Percentiles rank a stretch among this genome's conserved stretches.
Evolutionary conservation across 2,113 vertebrate genomes (phyloP).

Genomic region (Oryzias curvinotus): DNA sequence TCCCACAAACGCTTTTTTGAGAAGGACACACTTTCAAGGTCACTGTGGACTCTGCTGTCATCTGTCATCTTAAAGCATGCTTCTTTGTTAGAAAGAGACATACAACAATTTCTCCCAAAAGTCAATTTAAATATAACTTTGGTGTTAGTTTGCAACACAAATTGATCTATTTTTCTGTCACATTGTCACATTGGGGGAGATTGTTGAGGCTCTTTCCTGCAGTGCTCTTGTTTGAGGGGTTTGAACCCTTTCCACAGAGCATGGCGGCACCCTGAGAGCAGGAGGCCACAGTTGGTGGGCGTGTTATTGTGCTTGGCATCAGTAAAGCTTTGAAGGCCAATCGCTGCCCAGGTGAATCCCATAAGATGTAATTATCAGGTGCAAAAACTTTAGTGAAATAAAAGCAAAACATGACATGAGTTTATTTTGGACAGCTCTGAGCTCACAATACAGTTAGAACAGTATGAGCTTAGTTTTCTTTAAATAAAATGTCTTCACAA

Average conservation of each 20-base stretch:
- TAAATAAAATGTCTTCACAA: too few relatives aligned
- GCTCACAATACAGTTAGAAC: too few relatives aligned
- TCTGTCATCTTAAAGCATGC: conserved; percentile 46
- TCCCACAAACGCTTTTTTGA: conserved; percentile 29
- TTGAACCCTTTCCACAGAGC: conserved; percentile 31
- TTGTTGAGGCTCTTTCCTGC: conserved; percentile 42
- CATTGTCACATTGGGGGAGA: conserved; percentile 33
- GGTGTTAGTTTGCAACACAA: too few relatives aligned
- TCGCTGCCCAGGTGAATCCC: conserved; percentile 39
- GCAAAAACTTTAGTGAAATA: neutral
- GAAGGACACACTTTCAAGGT: conserved; percentile 42
- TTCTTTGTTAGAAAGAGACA: neutral
- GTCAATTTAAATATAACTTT: too few relatives aligned
- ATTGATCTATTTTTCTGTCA: too few relatives aligned
- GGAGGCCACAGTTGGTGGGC: conserved; percentile 37
- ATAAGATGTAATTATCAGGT: conserved; percentile 55
- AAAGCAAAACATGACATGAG: too few relatives aligned
- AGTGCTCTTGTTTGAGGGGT: conserved; percentile 41
- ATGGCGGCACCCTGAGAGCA: conserved; percentile 14
- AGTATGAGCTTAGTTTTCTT: too few relatives aligned
- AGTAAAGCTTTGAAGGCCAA: conserved; percentile 45
- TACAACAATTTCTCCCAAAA: too few relatives aligned
- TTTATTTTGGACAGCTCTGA: too few relatives aligned
- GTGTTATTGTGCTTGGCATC: conserved; percentile 47
- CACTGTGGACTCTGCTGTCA: conserved; percentile 31